phyloP scores from a whole-genome alignment of 2,888 invertebrate species.

The Drosophila nr. fundita region DNA sequence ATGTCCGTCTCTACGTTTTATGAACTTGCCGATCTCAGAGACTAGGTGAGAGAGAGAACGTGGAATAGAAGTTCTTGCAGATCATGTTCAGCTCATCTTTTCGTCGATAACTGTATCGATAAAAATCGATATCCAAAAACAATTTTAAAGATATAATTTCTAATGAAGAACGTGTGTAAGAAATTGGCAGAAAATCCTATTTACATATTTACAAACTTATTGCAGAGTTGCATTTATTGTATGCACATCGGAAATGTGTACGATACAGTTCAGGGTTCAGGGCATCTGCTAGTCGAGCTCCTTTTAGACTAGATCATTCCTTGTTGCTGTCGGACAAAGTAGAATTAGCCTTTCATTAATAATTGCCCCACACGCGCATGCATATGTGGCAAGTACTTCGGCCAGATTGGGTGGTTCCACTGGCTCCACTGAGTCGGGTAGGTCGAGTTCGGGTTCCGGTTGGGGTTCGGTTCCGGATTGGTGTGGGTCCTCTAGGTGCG shows the following conservation, averaged over 20 bases:
- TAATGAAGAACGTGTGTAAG: not conserved
- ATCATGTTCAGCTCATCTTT: not conserved
- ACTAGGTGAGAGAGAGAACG: no score
- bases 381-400: not conserved
- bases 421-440: not conserved
- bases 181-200: not conserved
- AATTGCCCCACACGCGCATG: conserved; percentile 31
- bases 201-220: not conserved
- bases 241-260: not conserved
- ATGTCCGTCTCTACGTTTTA: not conserved
- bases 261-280: not conserved
- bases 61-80: not conserved
- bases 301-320: not conserved
- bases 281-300: not conserved
- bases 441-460: conserved; percentile 3
- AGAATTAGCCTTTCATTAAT: conserved; percentile 43
- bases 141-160: not conserved
- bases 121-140: not conserved
- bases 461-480: not conserved
- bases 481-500: conserved; percentile 16
- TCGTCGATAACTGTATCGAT: not conserved
- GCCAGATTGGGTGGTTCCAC: not conserved
- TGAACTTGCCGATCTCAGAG: no score
- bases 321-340: conserved; percentile 3
- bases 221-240: not conserved